Base-by-base conservation (phyloP, 1,140 invertebrate genomes). In the Arion vulgaris region DNA sequence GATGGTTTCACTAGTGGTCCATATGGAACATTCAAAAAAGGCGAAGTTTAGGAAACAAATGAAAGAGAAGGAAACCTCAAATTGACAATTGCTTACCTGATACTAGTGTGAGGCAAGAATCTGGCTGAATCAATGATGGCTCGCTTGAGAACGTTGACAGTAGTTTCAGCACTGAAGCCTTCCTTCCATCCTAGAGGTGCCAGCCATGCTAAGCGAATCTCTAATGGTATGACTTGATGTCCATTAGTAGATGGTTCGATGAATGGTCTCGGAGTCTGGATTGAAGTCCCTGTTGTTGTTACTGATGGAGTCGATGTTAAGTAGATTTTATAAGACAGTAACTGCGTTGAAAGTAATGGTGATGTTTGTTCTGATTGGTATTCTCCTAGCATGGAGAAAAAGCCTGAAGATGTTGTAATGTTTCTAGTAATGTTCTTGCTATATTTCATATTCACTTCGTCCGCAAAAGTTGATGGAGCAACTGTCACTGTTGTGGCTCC, bases 121-220 rank as follows among this genome's bases (percentile, higher is more conserved):
- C 77, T 66, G 19, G 4, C 13, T 0, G 53, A 51, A 38, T 79
- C 77, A 45, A 57, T 28, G 32, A 79, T 36, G 4, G 77, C 77
- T n/a, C 41, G 53, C n/a, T 79, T 79, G 36, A 79, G 34, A 19
- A 45, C 77, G 57, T 68, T 68, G 57, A 79, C 77, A 9, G 77
- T 79, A 17, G 77, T 79, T n/a, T 62, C 32, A 0, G 77, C 77
- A 45, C 77, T 79, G 32, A 79, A 79, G 1, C 57, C 77, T 32
- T 79, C 77, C 11, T 36, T 17, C 77, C 77, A 79, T 17, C 57
- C 77, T n/a, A 38, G 4, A 28, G 77, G 77, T n/a, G 77, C 77
- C n/a, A 79, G 57, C 77, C 77, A 79, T 4, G 77, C 77, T 19
- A 79, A 68, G 32, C 77, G 77, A 19, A 79, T 13, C 34, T 79